Evolutionary conservation across 2,113 vertebrate genomes (phyloP).

Genomic region (Pangasianodon gigas): DNA sequence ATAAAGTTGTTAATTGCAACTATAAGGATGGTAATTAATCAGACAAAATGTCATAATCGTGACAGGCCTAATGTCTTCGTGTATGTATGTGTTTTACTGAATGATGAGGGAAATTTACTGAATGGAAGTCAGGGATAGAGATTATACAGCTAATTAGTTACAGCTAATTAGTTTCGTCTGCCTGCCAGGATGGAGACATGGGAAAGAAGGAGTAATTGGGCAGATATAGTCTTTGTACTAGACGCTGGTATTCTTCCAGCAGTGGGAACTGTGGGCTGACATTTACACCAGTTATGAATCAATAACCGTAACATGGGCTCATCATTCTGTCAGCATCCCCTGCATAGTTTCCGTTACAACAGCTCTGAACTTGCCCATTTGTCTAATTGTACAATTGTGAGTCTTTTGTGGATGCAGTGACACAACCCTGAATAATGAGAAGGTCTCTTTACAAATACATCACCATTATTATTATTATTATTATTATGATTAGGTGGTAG

Average conservation of each 20-base stretch:
- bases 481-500: neutral
- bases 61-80: neutral
- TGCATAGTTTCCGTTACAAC: neutral
- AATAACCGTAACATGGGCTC: neutral
- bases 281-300: neutral
- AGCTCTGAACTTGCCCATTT: neutral
- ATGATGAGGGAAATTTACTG: conserved; percentile 8
- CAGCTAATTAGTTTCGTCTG: conserved; percentile 5
- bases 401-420: neutral
- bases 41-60: neutral
- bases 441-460: neutral
- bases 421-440: neutral
- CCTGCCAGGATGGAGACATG: neutral
- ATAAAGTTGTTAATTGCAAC: conserved; percentile 9
- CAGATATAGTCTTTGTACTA: conserved; percentile 6
- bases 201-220: neutral
- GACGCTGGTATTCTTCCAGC: neutral
- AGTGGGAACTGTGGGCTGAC: neutral
- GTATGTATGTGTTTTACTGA: neutral
- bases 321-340: neutral
- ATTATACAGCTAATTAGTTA: conserved; percentile 17
- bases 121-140: neutral
- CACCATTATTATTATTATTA: neutral
- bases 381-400: neutral
- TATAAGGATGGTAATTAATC: neutral